Conservation (phyloP, 2,888 invertebrate genomes). For the Toxonevra muliebris region DNA sequence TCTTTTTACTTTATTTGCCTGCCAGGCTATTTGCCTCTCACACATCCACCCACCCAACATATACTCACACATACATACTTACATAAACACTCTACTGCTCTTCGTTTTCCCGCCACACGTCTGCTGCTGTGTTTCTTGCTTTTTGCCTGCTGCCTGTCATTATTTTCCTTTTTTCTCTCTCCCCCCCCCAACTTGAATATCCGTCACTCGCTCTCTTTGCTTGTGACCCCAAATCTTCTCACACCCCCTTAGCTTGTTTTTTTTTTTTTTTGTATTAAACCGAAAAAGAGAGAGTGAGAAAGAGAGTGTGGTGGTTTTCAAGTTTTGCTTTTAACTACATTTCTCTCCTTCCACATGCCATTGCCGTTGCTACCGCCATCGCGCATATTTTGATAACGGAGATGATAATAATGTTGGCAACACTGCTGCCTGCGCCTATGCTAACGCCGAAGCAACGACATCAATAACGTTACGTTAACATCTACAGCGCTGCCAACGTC, state of each 20-base stretch:
- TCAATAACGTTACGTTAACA: too few species aligned
- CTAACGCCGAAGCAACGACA: neutral
- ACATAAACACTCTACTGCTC: slow-evolving; percentile 26
- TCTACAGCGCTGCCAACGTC: slow-evolving; percentile 3
- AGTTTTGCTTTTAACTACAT: too few species aligned
- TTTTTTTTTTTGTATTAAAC: neutral
- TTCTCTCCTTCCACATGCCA: too few species aligned
- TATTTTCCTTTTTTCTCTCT: too few species aligned
- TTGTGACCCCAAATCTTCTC: too few species aligned
- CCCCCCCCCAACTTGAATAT: too few species aligned
- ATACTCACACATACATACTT: slow-evolving; percentile 16
- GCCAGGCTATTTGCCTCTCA: neutral
- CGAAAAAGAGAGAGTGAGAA: too few species aligned
- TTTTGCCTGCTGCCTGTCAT: too few species aligned
- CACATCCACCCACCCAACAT: neutral
- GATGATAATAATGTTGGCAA: slow-evolving; percentile 16
- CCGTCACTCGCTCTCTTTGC: too few species aligned
- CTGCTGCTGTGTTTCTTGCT: neutral
- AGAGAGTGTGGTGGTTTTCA: too few species aligned
- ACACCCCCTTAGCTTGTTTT: neutral
- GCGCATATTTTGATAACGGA: slow-evolving; percentile 4
- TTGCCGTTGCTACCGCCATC: too few species aligned
- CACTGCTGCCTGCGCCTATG: neutral
- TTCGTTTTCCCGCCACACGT: slow-evolving; percentile 10
- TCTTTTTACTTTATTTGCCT: slow-evolving; percentile 1